Evolutionary conservation across 2,888 invertebrate genomes (phyloP), one percentile per base, ranked within the genome.

Genomic region (Agrotis segetum): DNA sequence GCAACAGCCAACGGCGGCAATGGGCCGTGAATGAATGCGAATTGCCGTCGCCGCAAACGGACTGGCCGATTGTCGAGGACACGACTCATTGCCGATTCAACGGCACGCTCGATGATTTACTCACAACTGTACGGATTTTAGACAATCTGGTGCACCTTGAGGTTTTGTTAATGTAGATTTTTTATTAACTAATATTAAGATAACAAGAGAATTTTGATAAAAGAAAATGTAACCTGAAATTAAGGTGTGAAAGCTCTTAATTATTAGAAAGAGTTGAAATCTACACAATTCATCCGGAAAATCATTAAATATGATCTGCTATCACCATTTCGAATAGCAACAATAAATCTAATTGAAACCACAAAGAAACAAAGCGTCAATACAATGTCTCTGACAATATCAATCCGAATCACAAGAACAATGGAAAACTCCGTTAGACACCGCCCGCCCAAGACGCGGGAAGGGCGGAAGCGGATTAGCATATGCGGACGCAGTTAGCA

Each of bases 31-130:
- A 91, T 92, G 92, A 93, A 93, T 95, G 87, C 84, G 87, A 88
- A 85, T 94, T 93, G 94, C 91, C 91, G 92, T 92, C 91, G 92
- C 85, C 85, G 93, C 95, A 94, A 93, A 94, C 92, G 92, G 91
- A 92, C 88, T 88, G 87, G 90, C 90, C 93, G 94, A 94, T 95
- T 95, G 89, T 90, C 92, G 93, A 91, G 90, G 92, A 91, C 93
- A 94, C 93, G 93, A 92, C 92, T 92, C 93, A 95, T 95, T 95
- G 85, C 86, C 86, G 81, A 85, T 85, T 85, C 93, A 92, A 89
- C 89, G 87, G 87, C 86, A 84, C 87, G 83, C 90, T 89, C 90
- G 87, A 90, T 90, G 92, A 92, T 93, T 93, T 88, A 89, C 87
- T 87, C 85, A 86, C 86, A 83, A 81, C 88, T 84, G 88, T 65